Conservation (phyloP, 35 echinoderm and acorn worm genomes). For the Ophioderma brevispina region DNA sequence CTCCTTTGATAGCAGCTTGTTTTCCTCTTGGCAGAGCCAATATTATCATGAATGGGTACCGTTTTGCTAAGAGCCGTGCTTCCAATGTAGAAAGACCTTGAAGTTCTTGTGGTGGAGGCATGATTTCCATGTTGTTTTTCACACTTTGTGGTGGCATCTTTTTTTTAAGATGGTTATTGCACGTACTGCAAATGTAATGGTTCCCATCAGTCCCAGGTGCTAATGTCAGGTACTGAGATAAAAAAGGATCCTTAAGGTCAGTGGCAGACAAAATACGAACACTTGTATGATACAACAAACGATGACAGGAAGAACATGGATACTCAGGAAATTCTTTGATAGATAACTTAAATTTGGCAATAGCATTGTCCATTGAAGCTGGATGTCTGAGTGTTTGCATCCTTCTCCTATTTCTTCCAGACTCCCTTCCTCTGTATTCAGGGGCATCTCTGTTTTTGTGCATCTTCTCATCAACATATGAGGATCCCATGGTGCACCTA, state of each 20-base stretch:
- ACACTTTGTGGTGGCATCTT: background rate
- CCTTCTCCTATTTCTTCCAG: too few relatives aligned
- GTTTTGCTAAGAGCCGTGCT: background rate
- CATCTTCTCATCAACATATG: too few relatives aligned
- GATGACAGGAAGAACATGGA: background rate
- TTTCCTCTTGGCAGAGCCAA: background rate
- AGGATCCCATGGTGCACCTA: too few relatives aligned
- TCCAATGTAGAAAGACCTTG: background rate
- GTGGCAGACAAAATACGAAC: too few relatives aligned
- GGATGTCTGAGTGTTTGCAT: too few relatives aligned
- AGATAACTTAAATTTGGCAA: background rate
- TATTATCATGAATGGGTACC: constrained; percentile 8
- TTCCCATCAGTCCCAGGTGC: background rate
- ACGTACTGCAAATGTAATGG: background rate
- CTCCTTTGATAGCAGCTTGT: background rate
- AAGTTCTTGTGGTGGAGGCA: background rate
- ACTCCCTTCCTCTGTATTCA: too few relatives aligned
- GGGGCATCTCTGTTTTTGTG: too few relatives aligned
- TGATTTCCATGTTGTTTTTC: background rate
- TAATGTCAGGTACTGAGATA: background rate
- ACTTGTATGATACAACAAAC: background rate
- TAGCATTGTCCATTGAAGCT: too few relatives aligned
- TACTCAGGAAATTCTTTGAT: background rate
- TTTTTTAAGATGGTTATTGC: background rate
- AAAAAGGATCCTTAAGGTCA: background rate